Percentiles rank a stretch among this genome's conserved stretches.
These are phyloP conservation scores for Kryptolebias marmoratus DNA, from an alignment of 2,113 vertebrate genomes.

Conservation along the genomic window DNA sequence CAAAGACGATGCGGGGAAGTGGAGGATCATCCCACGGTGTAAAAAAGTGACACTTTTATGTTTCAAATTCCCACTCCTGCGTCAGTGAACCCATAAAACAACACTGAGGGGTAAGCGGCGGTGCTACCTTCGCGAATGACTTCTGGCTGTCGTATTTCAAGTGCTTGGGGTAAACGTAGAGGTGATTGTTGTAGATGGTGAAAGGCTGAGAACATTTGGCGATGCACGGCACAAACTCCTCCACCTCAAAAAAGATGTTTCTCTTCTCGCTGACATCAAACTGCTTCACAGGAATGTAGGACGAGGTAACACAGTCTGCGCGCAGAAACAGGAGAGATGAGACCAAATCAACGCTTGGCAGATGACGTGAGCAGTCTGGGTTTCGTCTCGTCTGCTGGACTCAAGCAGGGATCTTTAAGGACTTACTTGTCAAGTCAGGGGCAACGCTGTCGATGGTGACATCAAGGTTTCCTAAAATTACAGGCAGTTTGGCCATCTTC, in stretches of 20 bases:
- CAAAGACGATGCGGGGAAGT: neutral
- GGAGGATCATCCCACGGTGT: neutral
- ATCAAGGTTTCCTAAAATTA: slow-evolving; percentile 97
- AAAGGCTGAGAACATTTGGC: slow-evolving; percentile 95
- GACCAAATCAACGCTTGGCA: slow-evolving; percentile 42
- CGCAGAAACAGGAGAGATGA: slow-evolving; percentile 45
- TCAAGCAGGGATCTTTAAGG: slow-evolving; percentile 21
- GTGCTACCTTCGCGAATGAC: slow-evolving; percentile 92
- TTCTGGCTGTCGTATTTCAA: slow-evolving; percentile 98
- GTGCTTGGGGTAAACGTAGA: slow-evolving; percentile 94
- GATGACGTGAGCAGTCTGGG: slow-evolving; percentile 28
- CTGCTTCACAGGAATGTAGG: slow-evolving; percentile 95
- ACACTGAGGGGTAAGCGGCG: neutral
- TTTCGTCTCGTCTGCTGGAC: slow-evolving; percentile 29
- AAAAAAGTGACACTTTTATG: neutral
- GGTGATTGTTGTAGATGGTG: slow-evolving; percentile 97
- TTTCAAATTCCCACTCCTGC: neutral
- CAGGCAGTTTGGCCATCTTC: slow-evolving; percentile 97
- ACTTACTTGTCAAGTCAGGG: slow-evolving; percentile 93
- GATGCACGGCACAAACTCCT: slow-evolving; percentile 96
- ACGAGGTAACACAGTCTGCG: slow-evolving; percentile 95
- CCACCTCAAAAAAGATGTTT: slow-evolving; percentile 89
- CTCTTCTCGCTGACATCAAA: slow-evolving; percentile 86
- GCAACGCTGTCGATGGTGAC: slow-evolving; percentile 94
- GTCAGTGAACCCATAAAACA: slow-evolving; percentile 1